A percentile compares a stretch with the other conserved stretches of the same genome.
These are phyloP conservation scores for Agelastica alni DNA, from an alignment of 2,888 invertebrate species.

Conservation along the genomic window DNA sequence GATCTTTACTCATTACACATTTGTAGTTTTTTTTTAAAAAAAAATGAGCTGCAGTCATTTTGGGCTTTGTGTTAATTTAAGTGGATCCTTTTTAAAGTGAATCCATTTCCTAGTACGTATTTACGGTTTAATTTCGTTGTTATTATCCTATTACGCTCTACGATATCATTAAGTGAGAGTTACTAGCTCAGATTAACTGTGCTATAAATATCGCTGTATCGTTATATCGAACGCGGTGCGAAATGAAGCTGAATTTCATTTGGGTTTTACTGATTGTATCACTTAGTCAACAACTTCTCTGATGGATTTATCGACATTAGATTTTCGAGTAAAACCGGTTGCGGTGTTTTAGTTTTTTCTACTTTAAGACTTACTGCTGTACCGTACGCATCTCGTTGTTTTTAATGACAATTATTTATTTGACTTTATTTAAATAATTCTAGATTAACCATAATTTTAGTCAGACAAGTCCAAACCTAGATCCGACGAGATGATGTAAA, in stretches of 20 bases:
- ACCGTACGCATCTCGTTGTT: too few species aligned
- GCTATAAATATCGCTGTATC: constrained; percentile 25
- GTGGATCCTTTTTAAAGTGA: constrained; percentile 3
- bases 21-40: too few species aligned
- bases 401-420: too few species aligned
- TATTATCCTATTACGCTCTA: constrained; percentile 16
- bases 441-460: too few species aligned
- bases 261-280: constrained; percentile 16
- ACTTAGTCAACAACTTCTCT: constrained; percentile 19
- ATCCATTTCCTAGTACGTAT: constrained; percentile 1
- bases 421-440: too few species aligned
- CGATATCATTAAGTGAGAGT: constrained; percentile 20
- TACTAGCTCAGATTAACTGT: constrained; percentile 21
- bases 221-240: constrained; percentile 12
- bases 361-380: too few species aligned
- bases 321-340: constrained; percentile 1
- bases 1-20: too few species aligned
- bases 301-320: constrained; percentile 12
- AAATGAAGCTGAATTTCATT: constrained; percentile 19
- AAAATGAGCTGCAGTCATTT: too few species aligned
- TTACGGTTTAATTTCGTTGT: constrained; percentile 6
- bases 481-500: too few species aligned
- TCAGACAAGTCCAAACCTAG: too few species aligned
- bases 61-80: too few species aligned
- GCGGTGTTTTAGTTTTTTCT: too few species aligned